Evolutionary conservation across 2,797 vertebrate species (phyloP).

Genomic region (Rhincodon typus): DNA sequence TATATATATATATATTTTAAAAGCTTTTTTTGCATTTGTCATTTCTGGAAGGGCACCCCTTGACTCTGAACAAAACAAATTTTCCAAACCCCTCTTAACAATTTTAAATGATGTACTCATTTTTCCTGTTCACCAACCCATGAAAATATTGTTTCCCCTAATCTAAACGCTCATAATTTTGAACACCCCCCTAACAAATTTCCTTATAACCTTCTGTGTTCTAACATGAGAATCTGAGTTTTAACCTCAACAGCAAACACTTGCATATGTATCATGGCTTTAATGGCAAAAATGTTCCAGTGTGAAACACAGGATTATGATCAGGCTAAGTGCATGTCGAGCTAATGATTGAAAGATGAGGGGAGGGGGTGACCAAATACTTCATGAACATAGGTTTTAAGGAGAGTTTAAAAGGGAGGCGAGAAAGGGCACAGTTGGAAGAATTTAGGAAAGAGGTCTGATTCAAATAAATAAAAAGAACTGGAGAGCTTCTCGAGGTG

Average conservation of each 20-base stretch:
- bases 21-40: neutral
- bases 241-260: neutral
- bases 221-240: neutral
- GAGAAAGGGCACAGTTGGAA: neutral
- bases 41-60: neutral
- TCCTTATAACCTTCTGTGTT: neutral
- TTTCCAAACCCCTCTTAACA: neutral
- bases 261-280: neutral
- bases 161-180: neutral
- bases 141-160: neutral
- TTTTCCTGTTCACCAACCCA: neutral
- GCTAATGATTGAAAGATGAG: neutral
- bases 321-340: neutral
- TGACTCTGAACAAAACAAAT: neutral
- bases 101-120: neutral
- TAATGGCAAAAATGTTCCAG: neutral
- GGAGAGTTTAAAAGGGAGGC: neutral
- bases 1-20: neutral
- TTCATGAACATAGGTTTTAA: neutral
- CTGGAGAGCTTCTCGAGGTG: neutral
- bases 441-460: neutral
- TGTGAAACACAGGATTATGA: neutral
- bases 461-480: neutral
- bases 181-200: neutral
- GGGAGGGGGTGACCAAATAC: neutral